phyloP scores from a whole-genome alignment of 2,888 invertebrate species.

The Mimumesa dahlbomi region DNA sequence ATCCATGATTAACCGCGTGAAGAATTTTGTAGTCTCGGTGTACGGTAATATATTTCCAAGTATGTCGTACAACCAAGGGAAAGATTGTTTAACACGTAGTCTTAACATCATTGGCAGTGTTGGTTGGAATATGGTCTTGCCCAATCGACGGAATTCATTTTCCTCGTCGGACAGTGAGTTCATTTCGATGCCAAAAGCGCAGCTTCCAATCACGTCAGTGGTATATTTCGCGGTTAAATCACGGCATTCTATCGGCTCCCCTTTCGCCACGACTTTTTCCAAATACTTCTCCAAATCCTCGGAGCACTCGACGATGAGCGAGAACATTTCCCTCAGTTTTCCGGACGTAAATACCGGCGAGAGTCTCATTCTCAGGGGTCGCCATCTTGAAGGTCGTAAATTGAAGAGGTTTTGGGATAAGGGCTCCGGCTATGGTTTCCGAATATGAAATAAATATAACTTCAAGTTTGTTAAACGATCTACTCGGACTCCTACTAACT shows the following conservation, averaged over 20 bases:
- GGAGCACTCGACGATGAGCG: constrained; percentile 75
- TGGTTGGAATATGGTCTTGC: no score
- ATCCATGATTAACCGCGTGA: constrained; percentile 80
- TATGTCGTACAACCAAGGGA: constrained; percentile 36
- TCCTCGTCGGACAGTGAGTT: constrained; percentile 76
- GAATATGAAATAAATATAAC: background rate
- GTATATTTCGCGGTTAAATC: constrained; percentile 79
- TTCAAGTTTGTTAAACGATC: background rate
- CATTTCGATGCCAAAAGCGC: constrained; percentile 80
- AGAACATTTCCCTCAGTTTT: constrained; percentile 81
- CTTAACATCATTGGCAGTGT: no score
- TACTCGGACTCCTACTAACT: background rate
- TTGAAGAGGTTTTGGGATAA: constrained; percentile 75
- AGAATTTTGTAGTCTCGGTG: constrained; percentile 78
- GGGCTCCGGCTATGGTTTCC: constrained; percentile 69
- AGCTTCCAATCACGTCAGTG: constrained; percentile 80
- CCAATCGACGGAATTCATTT: constrained; percentile 78
- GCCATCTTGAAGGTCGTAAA: constrained; percentile 79
- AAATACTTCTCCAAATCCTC: constrained; percentile 72
- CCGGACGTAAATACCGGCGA: constrained; percentile 81
- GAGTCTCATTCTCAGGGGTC: constrained; percentile 78
- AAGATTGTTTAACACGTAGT: constrained; percentile 21
- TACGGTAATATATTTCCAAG: constrained; percentile 40
- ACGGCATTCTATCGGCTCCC: constrained; percentile 66
- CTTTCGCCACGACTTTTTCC: constrained; percentile 43